A percentile compares a stretch with the other conserved stretches of the same genome.
Evolutionary conservation across 2,888 invertebrate genomes (phyloP).

Genomic region (Aelia acuminata): DNA sequence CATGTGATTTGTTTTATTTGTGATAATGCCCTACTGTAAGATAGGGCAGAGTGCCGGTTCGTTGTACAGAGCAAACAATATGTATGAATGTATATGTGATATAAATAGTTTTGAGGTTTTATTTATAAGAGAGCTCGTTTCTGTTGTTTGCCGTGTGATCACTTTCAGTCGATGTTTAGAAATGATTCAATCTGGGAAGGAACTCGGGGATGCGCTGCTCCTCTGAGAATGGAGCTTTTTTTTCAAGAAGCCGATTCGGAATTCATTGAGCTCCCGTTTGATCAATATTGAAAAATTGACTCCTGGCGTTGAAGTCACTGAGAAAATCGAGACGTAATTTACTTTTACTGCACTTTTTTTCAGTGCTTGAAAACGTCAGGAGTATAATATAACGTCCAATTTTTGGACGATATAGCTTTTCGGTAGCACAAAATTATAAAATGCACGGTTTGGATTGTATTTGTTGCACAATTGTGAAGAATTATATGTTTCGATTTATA

Average conservation of each 20-base stretch:
- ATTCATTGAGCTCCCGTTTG: neutral
- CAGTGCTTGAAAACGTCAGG: neutral
- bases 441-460: slow-evolving; percentile 51
- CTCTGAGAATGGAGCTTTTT: neutral
- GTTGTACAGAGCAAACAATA: slow-evolving; percentile 61
- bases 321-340: neutral
- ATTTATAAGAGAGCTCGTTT: slow-evolving; percentile 62
- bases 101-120: slow-evolving; percentile 60
- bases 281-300: neutral
- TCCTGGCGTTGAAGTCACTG: neutral
- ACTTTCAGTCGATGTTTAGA: slow-evolving; percentile 53
- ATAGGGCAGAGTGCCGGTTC: slow-evolving; percentile 54
- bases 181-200: neutral
- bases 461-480: slow-evolving; percentile 24
- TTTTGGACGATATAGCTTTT: neutral
- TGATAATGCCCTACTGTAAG: slow-evolving; percentile 54
- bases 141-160: slow-evolving; percentile 63
- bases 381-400: neutral
- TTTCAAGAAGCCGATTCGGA: neutral
- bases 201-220: neutral
- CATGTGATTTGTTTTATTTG: slow-evolving; percentile 59
- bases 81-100: slow-evolving; percentile 64
- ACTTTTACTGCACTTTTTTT: neutral
- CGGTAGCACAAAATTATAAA: slow-evolving; percentile 37
- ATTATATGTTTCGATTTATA: slow-evolving; percentile 23